Base-by-base conservation (phyloP, 2,888 invertebrate species). In the Trichacis sp. region DNA sequence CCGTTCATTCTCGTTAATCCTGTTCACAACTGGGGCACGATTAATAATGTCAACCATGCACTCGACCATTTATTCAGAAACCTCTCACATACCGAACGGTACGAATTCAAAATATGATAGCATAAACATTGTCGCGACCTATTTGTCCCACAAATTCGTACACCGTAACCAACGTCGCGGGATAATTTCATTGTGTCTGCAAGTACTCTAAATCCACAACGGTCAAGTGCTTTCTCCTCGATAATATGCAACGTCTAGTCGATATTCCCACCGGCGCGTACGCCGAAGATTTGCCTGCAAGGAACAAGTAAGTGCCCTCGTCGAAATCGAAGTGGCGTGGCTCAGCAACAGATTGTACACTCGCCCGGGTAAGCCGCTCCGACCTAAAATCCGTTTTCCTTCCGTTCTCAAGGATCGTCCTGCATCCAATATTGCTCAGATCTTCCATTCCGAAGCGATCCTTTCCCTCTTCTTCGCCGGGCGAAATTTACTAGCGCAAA, bases 361-460 rank as follows among this genome's bases (percentile, higher is more conserved):
- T 57, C 54, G 61, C 59, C 68, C 57, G 63, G 59, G 58, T 72
- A 72, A 73, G 70, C 69, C 63, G 70, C 69, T 70, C 69, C 64
- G 63, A 68, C 68, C 65, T 66, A 64, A 70, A 65, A 62, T 59
- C 66, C 66, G 64, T 67, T 70, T 68, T 70, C 59, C 61, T 64
- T 65, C 56, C 38, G 40, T 43, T 40, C 62, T 61, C 56, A 48
- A 24, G 4, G 56, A 49, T 61, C 59, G 40, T 54, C 56, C 61
- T 49, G 54, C 40, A 51, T 61, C 61, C 60, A 47, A 63, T 60
- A 65, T 61, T 56, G 56, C 62, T 62, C 48, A 12, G 38, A 61
- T 57, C 52, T 46, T 53, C 46, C 8, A 59, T 51, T 36, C 56
- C 38, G 42, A 46, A 43, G 17, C 50, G 45, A 54, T 64, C 64